Evolutionary conservation across 2,113 vertebrate genomes (phyloP).

Genomic region (Apteryx owenii): DNA sequence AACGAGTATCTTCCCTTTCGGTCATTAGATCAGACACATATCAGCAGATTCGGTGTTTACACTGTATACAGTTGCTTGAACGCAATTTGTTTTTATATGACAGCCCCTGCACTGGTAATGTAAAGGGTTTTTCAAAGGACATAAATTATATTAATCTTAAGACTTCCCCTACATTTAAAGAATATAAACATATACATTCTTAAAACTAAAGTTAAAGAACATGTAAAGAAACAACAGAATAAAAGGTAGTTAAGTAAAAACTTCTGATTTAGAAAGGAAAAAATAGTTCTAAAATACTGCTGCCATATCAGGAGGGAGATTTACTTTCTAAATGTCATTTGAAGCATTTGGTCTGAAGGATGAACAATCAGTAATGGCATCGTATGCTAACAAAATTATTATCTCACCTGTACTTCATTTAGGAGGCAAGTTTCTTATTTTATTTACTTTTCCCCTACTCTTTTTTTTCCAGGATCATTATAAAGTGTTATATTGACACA

Average conservation of each 20-base stretch:
- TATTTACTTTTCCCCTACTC: not conserved
- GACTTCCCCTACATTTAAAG: not conserved
- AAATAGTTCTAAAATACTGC: not conserved
- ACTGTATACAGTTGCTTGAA: not conserved
- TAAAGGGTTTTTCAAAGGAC: not conserved
- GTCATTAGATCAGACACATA: not conserved
- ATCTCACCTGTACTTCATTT: not conserved
- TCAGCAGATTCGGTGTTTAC: not conserved
- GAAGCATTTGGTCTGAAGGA: not conserved
- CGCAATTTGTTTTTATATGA: not conserved
- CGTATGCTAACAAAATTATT: not conserved
- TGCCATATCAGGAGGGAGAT: not conserved
- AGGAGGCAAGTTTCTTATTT: not conserved
- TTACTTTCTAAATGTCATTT: too few species aligned
- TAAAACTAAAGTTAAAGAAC: not conserved
- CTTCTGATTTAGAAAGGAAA: not conserved
- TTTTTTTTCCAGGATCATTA: not conserved
- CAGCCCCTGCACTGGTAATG: not conserved
- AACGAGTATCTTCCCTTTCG: not conserved
- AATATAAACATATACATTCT: not conserved
- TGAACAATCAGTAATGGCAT: not conserved
- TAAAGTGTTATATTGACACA: not conserved
- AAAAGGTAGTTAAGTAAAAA: not conserved
- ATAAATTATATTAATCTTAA: not conserved
- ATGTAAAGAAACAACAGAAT: not conserved